These are phyloP conservation scores for Drosophila mimetica DNA, from an alignment of 2,888 invertebrate species.

Conservation along the genomic window DNA sequence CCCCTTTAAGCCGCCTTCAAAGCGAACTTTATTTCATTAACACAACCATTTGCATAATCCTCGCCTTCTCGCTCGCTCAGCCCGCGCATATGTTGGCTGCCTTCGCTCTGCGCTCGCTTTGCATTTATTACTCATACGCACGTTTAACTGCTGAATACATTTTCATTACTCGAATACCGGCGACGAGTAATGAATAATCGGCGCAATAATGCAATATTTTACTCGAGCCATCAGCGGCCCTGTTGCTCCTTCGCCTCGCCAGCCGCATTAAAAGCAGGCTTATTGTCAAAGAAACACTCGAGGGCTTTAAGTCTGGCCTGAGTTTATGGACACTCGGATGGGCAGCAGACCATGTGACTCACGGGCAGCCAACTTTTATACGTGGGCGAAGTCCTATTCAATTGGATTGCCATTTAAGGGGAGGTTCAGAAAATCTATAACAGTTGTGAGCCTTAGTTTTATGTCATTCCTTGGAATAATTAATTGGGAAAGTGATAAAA, in stretches of 20 bases:
- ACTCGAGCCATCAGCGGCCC: conserved; percentile 25
- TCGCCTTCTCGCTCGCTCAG: conserved; percentile 12
- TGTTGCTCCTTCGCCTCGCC: conserved; percentile 2
- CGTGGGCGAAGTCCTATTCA: background rate
- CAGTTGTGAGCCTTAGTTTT: background rate
- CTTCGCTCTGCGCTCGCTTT: conserved; percentile 39
- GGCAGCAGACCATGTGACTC: conserved; percentile 5
- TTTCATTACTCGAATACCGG: conserved; percentile 67
- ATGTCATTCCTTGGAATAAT: too few relatives aligned
- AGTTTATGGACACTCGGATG: conserved; percentile 22
- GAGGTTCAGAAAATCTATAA: background rate
- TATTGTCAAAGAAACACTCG: conserved; percentile 12
- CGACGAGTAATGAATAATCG: conserved; percentile 74
- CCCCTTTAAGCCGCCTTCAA: conserved; percentile 67
- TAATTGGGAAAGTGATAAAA: too few relatives aligned
- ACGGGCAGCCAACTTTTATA: conserved; percentile 1
- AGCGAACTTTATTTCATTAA: conserved; percentile 77
- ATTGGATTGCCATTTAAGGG: conserved; percentile 8
- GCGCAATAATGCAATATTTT: conserved; percentile 51
- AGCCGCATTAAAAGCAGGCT: conserved; percentile 15
- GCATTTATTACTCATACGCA: conserved; percentile 77
- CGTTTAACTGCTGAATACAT: conserved; percentile 73
- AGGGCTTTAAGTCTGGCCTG: conserved; percentile 5
- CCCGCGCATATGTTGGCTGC: conserved; percentile 24
- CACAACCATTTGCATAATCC: conserved; percentile 74